Evolutionary conservation across 1,140 invertebrate genomes (phyloP).

Genomic region (Drosophila navojoa): DNA sequence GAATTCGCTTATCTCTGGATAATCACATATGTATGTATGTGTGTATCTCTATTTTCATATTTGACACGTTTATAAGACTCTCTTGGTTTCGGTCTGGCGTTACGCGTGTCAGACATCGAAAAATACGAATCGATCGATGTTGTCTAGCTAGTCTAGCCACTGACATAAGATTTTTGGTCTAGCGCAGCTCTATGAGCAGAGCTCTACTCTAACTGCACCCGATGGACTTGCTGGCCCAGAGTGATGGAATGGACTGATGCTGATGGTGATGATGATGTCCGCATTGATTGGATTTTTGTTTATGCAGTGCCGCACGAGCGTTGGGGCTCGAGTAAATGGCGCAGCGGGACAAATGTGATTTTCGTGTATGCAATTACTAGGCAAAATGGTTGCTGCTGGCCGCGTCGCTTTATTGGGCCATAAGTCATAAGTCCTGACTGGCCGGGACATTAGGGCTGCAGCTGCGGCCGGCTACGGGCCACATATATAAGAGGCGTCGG

Average conservation of each 20-base stretch:
- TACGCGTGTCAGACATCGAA: neutral
- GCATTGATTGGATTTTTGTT: slow-evolving; percentile 22
- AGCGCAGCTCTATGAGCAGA: slow-evolving; percentile 79
- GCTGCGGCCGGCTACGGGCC: slow-evolving; percentile 25
- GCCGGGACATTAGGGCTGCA: slow-evolving; percentile 37
- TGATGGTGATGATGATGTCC: slow-evolving; percentile 13
- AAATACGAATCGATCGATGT: slow-evolving; percentile 24
- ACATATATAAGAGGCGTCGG: slow-evolving; percentile 56
- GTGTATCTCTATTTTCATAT: too few relatives aligned
- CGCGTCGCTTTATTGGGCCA: slow-evolving; percentile 64
- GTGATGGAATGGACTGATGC: neutral
- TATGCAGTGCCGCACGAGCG: slow-evolving; percentile 14
- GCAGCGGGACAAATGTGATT: slow-evolving; percentile 72
- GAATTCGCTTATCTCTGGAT: too few relatives aligned
- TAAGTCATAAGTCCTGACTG: slow-evolving; percentile 56
- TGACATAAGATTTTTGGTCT: slow-evolving; percentile 73
- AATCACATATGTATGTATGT: too few relatives aligned
- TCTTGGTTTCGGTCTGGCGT: too few relatives aligned
- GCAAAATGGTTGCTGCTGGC: slow-evolving; percentile 64
- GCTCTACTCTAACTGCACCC: slow-evolving; percentile 37
- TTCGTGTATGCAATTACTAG: slow-evolving; percentile 78
- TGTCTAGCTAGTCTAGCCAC: too few relatives aligned
- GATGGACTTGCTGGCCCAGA: too few relatives aligned
- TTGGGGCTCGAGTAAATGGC: slow-evolving; percentile 46
- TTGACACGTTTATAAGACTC: too few relatives aligned